Evolutionary conservation across 2,797 vertebrate species (phyloP).

Genomic region (Lutjanus argentimaculatus): DNA sequence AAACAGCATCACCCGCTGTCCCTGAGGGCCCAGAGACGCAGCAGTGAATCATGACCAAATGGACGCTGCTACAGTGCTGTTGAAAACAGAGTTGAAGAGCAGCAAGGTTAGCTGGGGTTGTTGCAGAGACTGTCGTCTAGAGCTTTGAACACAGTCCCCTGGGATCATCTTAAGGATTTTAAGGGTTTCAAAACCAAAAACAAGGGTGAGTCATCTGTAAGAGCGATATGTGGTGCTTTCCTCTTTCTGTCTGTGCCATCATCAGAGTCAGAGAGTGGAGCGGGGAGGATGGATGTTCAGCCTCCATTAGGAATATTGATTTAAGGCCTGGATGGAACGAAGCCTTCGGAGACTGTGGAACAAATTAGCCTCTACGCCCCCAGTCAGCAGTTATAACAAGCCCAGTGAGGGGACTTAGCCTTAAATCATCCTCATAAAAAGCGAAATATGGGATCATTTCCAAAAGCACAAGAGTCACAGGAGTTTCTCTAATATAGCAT

Average conservation of each 20-base stretch:
- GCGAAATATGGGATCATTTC: constrained; percentile 34
- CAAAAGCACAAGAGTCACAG: constrained; percentile 3
- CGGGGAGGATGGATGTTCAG: constrained; percentile 65
- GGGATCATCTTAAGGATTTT: constrained; percentile 41
- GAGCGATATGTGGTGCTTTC: constrained; percentile 7
- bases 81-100: not conserved
- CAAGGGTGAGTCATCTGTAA: constrained; percentile 50
- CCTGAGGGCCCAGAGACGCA: not conserved
- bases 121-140: constrained; percentile 21
- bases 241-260: constrained; percentile 28
- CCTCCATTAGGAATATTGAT: constrained; percentile 84
- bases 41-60: constrained; percentile 51
- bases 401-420: constrained; percentile 44
- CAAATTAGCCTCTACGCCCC: constrained; percentile 69
- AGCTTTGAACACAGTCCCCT: constrained; percentile 25
- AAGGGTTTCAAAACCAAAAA: constrained; percentile 47
- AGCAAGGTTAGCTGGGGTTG: constrained; percentile 2
- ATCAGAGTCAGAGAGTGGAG: constrained; percentile 43
- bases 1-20: constrained; percentile 34
- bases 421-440: constrained; percentile 58
- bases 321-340: constrained; percentile 67
- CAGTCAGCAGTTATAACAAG: constrained; percentile 73
- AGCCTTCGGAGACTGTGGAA: constrained; percentile 67
- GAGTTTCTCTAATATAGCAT: constrained; percentile 6
- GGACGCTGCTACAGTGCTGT: constrained; percentile 7